Conservation (phyloP, 2,113 vertebrate genomes). For the Anguilla rostrata region DNA sequence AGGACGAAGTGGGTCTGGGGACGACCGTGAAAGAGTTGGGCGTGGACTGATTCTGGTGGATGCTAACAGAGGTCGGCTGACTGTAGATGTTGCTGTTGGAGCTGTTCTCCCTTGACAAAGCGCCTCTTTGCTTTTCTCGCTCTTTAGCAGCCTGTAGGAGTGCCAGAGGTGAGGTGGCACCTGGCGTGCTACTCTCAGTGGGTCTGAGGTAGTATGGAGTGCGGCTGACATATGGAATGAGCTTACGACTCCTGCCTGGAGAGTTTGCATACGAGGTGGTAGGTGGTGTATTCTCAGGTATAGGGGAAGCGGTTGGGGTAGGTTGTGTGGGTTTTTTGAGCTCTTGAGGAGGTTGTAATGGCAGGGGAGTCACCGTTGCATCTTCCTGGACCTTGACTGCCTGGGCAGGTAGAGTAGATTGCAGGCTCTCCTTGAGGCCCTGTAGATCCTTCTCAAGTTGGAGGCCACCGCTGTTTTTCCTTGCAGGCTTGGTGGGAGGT, state of each 20-base stretch:
- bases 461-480: conserved; percentile 40
- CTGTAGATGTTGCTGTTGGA: conserved; percentile 37
- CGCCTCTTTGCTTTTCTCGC: conserved; percentile 74
- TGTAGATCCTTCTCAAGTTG: conserved; percentile 40
- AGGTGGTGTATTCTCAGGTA: conserved; percentile 33
- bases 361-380: conserved; percentile 24
- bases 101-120: conserved; percentile 51
- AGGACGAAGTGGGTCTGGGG: conserved; percentile 52
- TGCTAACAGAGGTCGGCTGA: conserved; percentile 44
- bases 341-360: conserved; percentile 22
- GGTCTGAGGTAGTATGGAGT: conserved; percentile 65
- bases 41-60: conserved; percentile 62
- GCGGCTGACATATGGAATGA: conserved; percentile 58
- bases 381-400: conserved; percentile 22
- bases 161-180: conserved; percentile 78
- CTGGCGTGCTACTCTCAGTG: conserved; percentile 43
- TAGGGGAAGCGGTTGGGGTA: conserved; percentile 37
- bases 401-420: conserved; percentile 31
- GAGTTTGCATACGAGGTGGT: conserved; percentile 24
- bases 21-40: conserved; percentile 72
- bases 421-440: conserved; percentile 41
- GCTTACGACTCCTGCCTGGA: conserved; percentile 35
- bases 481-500: conserved; percentile 51
- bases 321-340: conserved; percentile 23
- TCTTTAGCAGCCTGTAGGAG: conserved; percentile 86